Conservation (phyloP, 2,888 invertebrate genomes). For the Pterobdella sp. region DNA sequence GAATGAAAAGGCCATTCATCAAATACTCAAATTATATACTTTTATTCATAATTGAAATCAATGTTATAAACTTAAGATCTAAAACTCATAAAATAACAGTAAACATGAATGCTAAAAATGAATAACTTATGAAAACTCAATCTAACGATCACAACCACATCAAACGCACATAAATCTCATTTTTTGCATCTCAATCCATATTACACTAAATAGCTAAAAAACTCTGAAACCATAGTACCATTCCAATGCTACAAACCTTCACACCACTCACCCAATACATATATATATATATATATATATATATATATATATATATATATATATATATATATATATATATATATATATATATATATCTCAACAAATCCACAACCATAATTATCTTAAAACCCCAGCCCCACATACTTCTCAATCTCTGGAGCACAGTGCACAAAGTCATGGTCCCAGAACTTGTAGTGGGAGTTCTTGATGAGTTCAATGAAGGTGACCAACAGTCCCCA, state of each 20-base stretch:
- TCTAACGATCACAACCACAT: too few species aligned
- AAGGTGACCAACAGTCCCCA: constrained; percentile 98
- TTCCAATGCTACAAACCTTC: too few species aligned
- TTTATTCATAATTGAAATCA: not conserved
- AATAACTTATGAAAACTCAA: too few species aligned
- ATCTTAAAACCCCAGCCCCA: constrained; percentile 39
- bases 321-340: not conserved
- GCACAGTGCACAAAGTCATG: constrained; percentile 99
- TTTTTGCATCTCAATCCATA: too few species aligned
- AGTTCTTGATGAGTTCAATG: constrained; percentile 97
- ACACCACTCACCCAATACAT: too few species aligned
- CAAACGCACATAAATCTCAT: too few species aligned
- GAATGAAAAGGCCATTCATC: constrained; percentile 17
- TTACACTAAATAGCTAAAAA: too few species aligned
- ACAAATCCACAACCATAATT: not conserved
- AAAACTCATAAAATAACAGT: too few species aligned
- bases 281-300: not conserved
- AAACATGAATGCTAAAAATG: too few species aligned
- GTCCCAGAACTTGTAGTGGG: constrained; percentile 94
- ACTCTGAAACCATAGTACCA: too few species aligned
- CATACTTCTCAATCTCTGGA: constrained; percentile 96
- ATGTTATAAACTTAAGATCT: not conserved
- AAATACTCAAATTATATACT: not conserved
- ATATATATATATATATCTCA: too few species aligned
- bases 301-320: not conserved